These are phyloP conservation scores for Aphelenchoides avenae DNA, from an alignment of 1,140 invertebrate species.

Conservation along the genomic window DNA sequence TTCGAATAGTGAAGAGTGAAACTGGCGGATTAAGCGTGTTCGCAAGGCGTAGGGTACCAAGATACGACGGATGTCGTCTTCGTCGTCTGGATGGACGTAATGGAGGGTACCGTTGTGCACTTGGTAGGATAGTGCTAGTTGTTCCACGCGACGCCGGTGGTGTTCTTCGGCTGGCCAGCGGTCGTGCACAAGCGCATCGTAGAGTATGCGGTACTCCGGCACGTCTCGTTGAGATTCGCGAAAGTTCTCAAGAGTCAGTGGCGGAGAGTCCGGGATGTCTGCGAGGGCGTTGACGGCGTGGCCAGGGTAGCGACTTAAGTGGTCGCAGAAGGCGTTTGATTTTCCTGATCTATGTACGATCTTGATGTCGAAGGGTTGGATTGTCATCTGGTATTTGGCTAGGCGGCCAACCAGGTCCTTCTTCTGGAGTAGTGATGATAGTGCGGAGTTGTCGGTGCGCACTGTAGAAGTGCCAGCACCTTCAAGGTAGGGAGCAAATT, in stretches of 20 bases:
- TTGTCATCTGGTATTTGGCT: conserved; percentile 16
- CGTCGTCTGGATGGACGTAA: too few species aligned
- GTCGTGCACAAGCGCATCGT: background rate
- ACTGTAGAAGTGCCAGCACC: background rate
- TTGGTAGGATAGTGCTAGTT: too few species aligned
- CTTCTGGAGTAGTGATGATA: conserved; percentile 7
- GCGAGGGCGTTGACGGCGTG: background rate
- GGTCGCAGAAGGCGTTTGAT: conserved; percentile 3
- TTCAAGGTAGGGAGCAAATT: conserved; percentile 12
- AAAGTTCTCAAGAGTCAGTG: background rate
- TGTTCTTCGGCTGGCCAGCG: background rate
- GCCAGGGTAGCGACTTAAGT: conserved; percentile 7
- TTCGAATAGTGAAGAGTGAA: background rate
- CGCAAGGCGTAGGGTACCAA: background rate
- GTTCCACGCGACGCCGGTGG: too few species aligned
- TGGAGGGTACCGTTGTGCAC: too few species aligned
- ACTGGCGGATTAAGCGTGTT: background rate
- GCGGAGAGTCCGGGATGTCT: conserved; percentile 1
- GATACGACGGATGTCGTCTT: too few species aligned
- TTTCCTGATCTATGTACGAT: conserved; percentile 8
- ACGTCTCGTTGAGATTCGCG: background rate
- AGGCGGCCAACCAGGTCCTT: conserved; percentile 10
- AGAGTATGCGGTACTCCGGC: background rate
- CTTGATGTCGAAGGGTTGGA: conserved; percentile 14
- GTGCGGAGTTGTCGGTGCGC: conserved; percentile 8